Conservation (phyloP, 2,888 invertebrate genomes). For the Antitype chi region DNA sequence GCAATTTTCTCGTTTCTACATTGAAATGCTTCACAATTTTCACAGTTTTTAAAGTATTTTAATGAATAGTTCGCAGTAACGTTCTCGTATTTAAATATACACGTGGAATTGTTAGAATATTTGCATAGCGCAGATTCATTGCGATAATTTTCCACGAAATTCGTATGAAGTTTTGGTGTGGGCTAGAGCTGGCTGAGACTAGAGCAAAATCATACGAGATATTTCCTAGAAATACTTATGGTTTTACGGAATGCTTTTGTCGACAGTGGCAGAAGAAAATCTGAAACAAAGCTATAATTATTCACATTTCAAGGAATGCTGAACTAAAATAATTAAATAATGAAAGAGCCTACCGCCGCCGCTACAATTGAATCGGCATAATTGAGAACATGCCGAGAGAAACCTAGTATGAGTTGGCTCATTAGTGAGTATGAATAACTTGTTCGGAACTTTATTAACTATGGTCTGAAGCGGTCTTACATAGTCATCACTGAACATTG, state of each 20-base stretch:
- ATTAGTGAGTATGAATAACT: conserved; percentile 71
- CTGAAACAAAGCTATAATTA: conserved; percentile 24
- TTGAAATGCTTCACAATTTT: conserved; percentile 57
- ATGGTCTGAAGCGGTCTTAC: conserved; percentile 55
- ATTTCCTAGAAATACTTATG: not conserved
- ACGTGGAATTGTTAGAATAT: conserved; percentile 34
- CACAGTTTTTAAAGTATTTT: conserved; percentile 51
- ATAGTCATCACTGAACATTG: conserved; percentile 50
- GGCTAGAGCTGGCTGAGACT: not conserved
- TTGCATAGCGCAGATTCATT: conserved; percentile 35
- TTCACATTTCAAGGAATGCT: conserved; percentile 42
- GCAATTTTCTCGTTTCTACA: conserved; percentile 58
- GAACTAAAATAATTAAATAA: conserved; percentile 54
- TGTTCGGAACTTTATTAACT: conserved; percentile 67
- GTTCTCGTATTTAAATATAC: conserved; percentile 47
- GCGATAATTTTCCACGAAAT: conserved; percentile 28
- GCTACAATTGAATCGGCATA: conserved; percentile 67
- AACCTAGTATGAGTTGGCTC: conserved; percentile 66
- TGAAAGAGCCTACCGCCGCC: conserved; percentile 46
- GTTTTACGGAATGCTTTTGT: not conserved
- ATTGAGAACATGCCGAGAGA: conserved; percentile 64
- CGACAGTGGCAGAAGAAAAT: conserved; percentile 12
- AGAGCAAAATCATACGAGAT: not conserved
- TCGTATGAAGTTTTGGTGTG: not conserved
- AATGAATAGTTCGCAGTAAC: conserved; percentile 53